Evolutionary conservation across 2,113 vertebrate genomes (phyloP).

Genomic region (Otus sunia): DNA sequence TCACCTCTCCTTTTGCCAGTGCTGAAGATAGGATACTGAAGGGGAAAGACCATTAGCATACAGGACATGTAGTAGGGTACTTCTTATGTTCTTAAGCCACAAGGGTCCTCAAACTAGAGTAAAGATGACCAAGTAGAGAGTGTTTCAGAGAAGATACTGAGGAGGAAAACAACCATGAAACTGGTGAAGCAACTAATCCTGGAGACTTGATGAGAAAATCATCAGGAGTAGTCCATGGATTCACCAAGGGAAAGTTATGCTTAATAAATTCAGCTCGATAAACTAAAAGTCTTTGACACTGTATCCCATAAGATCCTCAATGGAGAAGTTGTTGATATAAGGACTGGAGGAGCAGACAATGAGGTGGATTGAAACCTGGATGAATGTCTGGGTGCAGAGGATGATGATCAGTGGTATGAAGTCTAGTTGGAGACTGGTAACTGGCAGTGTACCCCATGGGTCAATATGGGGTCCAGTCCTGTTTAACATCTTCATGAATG

Average conservation of each 20-base stretch:
- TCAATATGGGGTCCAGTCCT: background rate
- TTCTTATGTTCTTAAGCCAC: background rate
- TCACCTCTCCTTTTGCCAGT: background rate
- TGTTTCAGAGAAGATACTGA: background rate
- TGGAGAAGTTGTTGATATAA: background rate
- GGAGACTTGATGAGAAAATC: background rate
- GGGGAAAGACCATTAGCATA: background rate
- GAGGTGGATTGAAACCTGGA: background rate
- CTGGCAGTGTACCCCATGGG: fast-evolving
- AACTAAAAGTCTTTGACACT: background rate
- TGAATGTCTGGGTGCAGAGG: background rate
- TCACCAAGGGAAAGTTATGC: background rate
- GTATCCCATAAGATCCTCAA: background rate
- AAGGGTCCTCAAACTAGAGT: background rate
- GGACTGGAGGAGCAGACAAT: background rate
- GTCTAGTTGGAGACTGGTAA: background rate
- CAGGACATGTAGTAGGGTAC: background rate
- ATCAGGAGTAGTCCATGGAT: background rate
- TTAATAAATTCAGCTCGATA: background rate
- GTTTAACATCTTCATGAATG: background rate
- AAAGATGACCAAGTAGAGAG: background rate
- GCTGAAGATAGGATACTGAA: background rate
- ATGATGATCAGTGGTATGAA: background rate
- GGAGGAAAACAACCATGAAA: background rate
- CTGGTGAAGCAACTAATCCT: background rate